A percentile compares a stretch with the other conserved stretches of the same genome.
phyloP scores from a whole-genome alignment of 2,113 vertebrate species.

The Platysteira castanea region DNA sequence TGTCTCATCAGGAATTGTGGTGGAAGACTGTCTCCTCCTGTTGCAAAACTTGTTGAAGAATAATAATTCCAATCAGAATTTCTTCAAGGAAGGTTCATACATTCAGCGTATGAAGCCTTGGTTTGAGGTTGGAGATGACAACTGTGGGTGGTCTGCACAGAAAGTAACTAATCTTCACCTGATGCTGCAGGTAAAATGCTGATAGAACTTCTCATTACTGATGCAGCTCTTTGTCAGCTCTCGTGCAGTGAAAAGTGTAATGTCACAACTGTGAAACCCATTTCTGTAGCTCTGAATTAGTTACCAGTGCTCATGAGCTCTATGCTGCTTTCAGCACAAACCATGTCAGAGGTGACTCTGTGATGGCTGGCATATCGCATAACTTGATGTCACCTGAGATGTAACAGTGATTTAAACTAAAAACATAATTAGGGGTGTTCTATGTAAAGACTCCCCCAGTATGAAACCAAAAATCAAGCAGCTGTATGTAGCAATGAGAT shows the following conservation, averaged over 20 bases:
- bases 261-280: rapidly evolving
- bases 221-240: neutral
- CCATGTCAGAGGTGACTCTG: too few species aligned
- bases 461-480: neutral
- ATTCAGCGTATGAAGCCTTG: constrained; percentile 98
- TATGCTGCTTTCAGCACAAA: neutral
- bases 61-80: constrained; percentile 99
- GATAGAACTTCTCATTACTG: neutral
- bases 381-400: neutral
- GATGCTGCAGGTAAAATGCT: constrained; percentile 89
- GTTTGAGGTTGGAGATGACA: constrained; percentile 97
- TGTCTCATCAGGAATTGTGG: constrained; percentile 86
- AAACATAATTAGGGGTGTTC: neutral
- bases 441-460: rapidly evolving
- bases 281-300: neutral
- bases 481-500: rapidly evolving
- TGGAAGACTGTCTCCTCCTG: constrained; percentile 95
- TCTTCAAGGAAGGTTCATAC: constrained; percentile 98
- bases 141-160: constrained; percentile 96
- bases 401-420: too few species aligned
- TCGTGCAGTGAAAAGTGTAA: rapidly evolving
- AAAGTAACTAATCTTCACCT: constrained; percentile 97
- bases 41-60: constrained; percentile 93
- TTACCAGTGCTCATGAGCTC: rapidly evolving
- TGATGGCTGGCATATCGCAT: rapidly evolving